Conservation (phyloP, 2,888 invertebrate genomes). For the Drosophila parthenogenetica region DNA sequence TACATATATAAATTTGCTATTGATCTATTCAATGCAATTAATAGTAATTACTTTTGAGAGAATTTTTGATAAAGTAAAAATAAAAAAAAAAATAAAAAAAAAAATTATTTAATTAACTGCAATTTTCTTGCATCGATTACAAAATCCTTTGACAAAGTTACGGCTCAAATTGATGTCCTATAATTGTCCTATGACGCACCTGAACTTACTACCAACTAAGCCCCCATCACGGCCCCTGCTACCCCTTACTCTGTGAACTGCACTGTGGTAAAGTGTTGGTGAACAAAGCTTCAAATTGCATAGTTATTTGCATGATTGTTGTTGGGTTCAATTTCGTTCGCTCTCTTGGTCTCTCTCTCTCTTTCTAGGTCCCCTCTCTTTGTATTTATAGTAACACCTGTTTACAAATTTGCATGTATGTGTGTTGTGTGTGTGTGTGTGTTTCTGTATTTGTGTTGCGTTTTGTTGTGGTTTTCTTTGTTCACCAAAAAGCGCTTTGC, state of each 20-base stretch:
- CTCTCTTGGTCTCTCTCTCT: background rate
- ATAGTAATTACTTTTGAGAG: background rate
- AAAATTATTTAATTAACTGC: background rate
- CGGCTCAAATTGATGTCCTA: background rate
- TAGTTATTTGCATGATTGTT: conserved; percentile 2
- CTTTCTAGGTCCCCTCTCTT: conserved; percentile 2
- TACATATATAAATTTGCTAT: background rate
- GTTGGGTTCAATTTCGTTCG: background rate
- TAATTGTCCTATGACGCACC: conserved; percentile 38
- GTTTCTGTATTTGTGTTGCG: conserved; percentile 25
- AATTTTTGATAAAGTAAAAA: background rate
- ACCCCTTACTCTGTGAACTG: background rate
- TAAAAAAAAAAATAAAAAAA: background rate
- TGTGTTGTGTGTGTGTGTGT: conserved; percentile 26
- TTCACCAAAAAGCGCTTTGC: conserved; percentile 45
- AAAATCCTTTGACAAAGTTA: conserved; percentile 4
- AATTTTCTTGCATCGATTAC: conserved; percentile 25
- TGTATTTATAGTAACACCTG: conserved; percentile 67
- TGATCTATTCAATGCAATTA: background rate
- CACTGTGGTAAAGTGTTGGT: conserved; percentile 23
- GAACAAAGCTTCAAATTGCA: conserved; percentile 30
- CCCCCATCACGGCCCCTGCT: too few relatives aligned
- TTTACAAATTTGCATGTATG: conserved; percentile 29
- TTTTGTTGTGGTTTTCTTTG: conserved; percentile 61
- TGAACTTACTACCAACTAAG: background rate